Evolutionary conservation across 2,888 invertebrate species (phyloP).

Genomic region (Drosophila imparisetae): DNA sequence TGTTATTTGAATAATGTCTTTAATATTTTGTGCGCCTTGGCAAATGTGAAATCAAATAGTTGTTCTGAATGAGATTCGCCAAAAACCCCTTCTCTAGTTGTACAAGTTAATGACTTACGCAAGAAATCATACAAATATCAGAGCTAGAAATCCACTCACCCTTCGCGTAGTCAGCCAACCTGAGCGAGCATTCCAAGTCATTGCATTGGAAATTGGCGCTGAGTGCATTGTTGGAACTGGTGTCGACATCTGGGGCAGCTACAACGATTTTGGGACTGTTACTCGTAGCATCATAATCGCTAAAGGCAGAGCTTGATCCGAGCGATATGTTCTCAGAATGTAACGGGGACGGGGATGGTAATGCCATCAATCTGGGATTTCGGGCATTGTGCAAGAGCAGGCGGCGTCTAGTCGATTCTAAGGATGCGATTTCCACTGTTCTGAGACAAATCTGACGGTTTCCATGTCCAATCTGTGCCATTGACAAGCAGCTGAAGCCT

Average conservation of each 20-base stretch:
- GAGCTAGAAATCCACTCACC: not conserved
- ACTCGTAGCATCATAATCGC: not conserved
- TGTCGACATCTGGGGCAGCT: not conserved
- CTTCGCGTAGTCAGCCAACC: constrained; percentile 6
- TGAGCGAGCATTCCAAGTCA: constrained; percentile 1
- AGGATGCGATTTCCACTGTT: constrained; percentile 5
- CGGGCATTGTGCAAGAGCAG: constrained; percentile 5
- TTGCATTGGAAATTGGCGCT: constrained; percentile 1
- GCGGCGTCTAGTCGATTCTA: constrained; percentile 2
- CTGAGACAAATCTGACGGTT: not conserved
- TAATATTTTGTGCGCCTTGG: constrained; percentile 1
- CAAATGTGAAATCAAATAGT: not conserved
- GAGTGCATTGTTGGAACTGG: not conserved
- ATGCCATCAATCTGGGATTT: not conserved
- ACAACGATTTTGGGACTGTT: constrained; percentile 6
- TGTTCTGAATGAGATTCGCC: not conserved
- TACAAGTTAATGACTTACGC: not conserved
- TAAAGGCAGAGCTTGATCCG: not conserved
- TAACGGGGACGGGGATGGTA: not conserved
- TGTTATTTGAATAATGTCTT: not conserved
- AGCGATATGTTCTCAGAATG: not conserved
- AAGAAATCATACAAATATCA: not conserved
- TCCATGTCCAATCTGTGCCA: not conserved
- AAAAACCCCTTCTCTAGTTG: not conserved
- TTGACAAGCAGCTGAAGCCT: not conserved